These are phyloP conservation scores for Phymatocera aterrima DNA, from an alignment of 2,888 invertebrate species.

Conservation along the genomic window DNA sequence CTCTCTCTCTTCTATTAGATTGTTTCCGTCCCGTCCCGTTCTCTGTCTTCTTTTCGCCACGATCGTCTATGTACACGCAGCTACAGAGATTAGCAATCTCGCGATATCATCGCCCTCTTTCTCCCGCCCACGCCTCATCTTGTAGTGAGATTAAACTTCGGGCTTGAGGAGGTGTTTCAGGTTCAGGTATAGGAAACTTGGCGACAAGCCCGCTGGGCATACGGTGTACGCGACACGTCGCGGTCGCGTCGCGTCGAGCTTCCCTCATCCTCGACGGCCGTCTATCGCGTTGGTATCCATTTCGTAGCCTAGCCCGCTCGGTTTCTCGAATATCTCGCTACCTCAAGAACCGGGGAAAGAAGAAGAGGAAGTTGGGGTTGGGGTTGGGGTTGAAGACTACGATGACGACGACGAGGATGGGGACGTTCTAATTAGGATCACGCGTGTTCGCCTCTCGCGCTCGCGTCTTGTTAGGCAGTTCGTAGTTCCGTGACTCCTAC, in stretches of 20 bases:
- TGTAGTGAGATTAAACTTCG: neutral
- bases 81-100: neutral
- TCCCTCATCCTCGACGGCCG: neutral
- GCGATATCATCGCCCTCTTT: neutral
- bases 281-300: neutral
- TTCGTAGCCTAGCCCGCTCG: constrained; percentile 46
- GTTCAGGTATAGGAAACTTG: constrained; percentile 21
- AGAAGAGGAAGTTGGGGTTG: neutral
- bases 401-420: constrained; percentile 15
- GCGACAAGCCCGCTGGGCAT: constrained; percentile 38
- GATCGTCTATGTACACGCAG: too few relatives aligned
- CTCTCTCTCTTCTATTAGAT: too few relatives aligned
- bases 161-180: neutral
- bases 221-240: neutral
- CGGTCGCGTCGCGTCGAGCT: neutral
- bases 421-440: constrained; percentile 73
- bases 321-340: constrained; percentile 59
- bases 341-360: constrained; percentile 57
- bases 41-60: too few relatives aligned
- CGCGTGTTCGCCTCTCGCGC: constrained; percentile 68
- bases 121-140: too few relatives aligned
- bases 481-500: constrained; percentile 33
- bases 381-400: neutral
- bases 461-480: constrained; percentile 50
- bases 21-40: too few relatives aligned